A percentile compares a stretch with the other conserved stretches of the same genome.
Evolutionary conservation across 2,113 vertebrate species (phyloP).

Genomic region (Saguinus imperator): DNA sequence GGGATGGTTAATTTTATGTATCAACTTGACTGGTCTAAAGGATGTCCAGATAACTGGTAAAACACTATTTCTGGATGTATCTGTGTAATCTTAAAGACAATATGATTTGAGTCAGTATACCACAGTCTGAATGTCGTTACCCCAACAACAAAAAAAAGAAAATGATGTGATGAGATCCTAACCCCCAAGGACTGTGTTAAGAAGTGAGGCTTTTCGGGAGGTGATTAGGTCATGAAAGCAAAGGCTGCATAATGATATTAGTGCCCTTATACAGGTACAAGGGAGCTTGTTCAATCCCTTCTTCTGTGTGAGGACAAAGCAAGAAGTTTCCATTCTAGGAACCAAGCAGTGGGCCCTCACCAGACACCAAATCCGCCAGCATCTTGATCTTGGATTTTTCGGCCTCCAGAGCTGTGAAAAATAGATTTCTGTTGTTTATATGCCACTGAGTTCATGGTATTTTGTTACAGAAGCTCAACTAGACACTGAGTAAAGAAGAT

Average conservation of each 20-base stretch:
- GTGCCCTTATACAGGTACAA: neutral
- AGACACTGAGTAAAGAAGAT: neutral
- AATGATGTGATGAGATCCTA: neutral
- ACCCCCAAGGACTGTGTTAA: neutral
- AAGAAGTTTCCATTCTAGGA: neutral
- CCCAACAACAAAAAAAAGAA: too few species aligned
- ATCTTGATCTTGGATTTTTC: neutral
- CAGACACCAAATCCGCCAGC: neutral
- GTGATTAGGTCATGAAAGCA: neutral
- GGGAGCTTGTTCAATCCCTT: neutral
- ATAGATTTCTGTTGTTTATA: neutral
- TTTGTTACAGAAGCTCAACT: neutral
- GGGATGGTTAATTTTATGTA: neutral
- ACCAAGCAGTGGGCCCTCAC: neutral
- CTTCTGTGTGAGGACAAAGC: neutral
- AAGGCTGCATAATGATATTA: neutral
- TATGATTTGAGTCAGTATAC: neutral
- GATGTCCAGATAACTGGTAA: neutral
- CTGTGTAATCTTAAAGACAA: neutral
- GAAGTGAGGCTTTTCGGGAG: neutral
- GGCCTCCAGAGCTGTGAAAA: neutral
- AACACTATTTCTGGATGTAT: neutral
- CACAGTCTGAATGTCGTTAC: neutral
- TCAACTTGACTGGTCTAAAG: neutral
- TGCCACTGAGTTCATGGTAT: neutral